Conservation (phyloP, 2,888 invertebrate species). For the Anticlea derivata region DNA sequence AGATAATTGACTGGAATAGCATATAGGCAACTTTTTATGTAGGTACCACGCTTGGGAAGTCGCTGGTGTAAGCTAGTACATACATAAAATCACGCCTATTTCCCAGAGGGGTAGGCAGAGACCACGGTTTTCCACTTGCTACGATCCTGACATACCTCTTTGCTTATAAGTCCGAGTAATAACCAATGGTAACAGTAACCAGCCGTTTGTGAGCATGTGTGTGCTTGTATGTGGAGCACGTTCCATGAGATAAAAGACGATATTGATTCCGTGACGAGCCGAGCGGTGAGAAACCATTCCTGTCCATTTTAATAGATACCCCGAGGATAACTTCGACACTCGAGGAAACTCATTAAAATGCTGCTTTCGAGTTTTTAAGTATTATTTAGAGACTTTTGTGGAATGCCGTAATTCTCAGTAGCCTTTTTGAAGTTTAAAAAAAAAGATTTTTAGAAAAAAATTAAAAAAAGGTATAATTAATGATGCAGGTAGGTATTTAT, state of each 20-base stretch:
- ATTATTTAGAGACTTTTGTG: conserved; percentile 23
- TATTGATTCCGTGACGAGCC: conserved; percentile 82
- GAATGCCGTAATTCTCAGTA: neutral
- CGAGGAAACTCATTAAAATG: conserved; percentile 56
- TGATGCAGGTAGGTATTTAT: no score
- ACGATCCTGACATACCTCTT: no score
- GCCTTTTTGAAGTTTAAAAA: neutral
- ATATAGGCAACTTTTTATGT: no score
- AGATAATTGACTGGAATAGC: no score
- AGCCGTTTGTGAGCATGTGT: conserved; percentile 6
- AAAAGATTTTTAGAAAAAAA: neutral
- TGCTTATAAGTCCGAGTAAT: no score
- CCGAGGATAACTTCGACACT: conserved; percentile 63
- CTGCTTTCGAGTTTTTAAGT: conserved; percentile 37
- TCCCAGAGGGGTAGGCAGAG: no score
- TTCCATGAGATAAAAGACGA: conserved; percentile 81
- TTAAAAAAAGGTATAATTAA: no score
- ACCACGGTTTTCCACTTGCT: no score
- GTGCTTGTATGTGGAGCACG: conserved; percentile 73
- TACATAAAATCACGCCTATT: no score
- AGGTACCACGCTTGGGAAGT: no score
- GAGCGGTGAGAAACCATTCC: conserved; percentile 78
- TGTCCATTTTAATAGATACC: conserved; percentile 75
- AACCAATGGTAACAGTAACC: neutral
- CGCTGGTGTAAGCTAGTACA: no score